These are phyloP conservation scores for Thelaira solivaga DNA, from an alignment of 2,888 invertebrate species.

Conservation along the genomic window DNA sequence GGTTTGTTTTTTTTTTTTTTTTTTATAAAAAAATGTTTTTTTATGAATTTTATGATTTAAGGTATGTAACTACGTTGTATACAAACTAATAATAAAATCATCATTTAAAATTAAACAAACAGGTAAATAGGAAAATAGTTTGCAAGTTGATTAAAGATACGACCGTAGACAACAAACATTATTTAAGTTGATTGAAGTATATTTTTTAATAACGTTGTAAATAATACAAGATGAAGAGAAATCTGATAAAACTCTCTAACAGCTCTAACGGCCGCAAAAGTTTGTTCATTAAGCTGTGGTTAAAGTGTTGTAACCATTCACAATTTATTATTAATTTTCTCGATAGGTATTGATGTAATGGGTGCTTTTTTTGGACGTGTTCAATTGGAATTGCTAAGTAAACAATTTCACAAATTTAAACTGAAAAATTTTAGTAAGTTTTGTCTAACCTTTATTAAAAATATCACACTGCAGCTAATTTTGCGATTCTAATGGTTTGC, in stretches of 20 bases:
- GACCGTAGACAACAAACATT: background rate
- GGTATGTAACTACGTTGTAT: slow-evolving; percentile 6
- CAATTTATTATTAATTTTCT: too few relatives aligned
- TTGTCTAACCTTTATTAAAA: too few relatives aligned
- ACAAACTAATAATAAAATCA: slow-evolving; percentile 38
- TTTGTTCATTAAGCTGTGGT: too few relatives aligned
- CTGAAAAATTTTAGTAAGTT: too few relatives aligned
- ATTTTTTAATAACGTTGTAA: slow-evolving; percentile 7
- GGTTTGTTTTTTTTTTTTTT: background rate
- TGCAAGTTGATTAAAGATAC: background rate
- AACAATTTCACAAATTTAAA: too few relatives aligned
- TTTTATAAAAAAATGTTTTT: slow-evolving; percentile 38
- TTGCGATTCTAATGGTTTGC: too few relatives aligned
- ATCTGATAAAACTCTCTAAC: slow-evolving; percentile 10
- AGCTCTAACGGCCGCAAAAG: too few relatives aligned
- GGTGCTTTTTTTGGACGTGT: too few relatives aligned
- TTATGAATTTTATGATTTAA: slow-evolving; percentile 34
- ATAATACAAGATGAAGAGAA: slow-evolving; percentile 10
- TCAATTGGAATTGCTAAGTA: too few relatives aligned
- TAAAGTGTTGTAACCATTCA: too few relatives aligned
- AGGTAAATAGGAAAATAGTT: slow-evolving; percentile 22
- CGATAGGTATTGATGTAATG: too few relatives aligned
- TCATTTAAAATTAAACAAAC: slow-evolving; percentile 23
- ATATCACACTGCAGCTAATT: too few relatives aligned
- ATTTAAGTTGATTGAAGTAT: background rate